Evolutionary conservation across 64 coral and sea anemone species (phyloP).

Genomic region (Actinia equina): DNA sequence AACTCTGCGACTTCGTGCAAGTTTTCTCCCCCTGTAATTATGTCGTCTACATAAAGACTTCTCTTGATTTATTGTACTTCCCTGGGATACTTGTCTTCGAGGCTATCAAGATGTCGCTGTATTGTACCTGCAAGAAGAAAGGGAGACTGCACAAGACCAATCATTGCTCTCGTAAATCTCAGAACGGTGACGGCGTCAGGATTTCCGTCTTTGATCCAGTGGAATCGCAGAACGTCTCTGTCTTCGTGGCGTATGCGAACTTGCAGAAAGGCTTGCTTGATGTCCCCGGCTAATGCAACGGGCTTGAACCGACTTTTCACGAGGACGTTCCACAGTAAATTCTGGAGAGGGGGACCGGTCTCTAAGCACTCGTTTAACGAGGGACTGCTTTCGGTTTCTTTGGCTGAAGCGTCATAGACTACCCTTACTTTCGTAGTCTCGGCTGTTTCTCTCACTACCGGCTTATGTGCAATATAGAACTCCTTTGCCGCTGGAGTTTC

Average conservation of each 20-base stretch:
- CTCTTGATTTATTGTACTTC: neutral
- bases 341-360: conserved; percentile 54
- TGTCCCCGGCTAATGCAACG: conserved; percentile 38
- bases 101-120: conserved; percentile 5
- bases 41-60: too few species aligned
- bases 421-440: neutral
- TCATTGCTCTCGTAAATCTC: conserved; percentile 37
- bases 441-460: neutral
- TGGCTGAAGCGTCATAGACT: conserved; percentile 29
- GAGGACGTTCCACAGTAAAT: conserved; percentile 5
- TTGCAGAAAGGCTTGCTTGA: conserved; percentile 52
- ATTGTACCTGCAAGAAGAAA: conserved; percentile 37
- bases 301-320: conserved; percentile 18
- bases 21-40: conserved; percentile 33
- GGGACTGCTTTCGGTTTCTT: neutral
- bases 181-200: neutral
- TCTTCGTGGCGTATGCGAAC: conserved; percentile 6
- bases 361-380: conserved; percentile 53
- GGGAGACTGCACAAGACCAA: conserved; percentile 45
- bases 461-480: conserved; percentile 40
- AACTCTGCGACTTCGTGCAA: neutral
- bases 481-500: neutral
- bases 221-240: conserved; percentile 23
- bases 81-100: conserved; percentile 25
- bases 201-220: conserved; percentile 32